Conservation (phyloP, 2,888 invertebrate genomes). For the Alloplasta piceator region DNA sequence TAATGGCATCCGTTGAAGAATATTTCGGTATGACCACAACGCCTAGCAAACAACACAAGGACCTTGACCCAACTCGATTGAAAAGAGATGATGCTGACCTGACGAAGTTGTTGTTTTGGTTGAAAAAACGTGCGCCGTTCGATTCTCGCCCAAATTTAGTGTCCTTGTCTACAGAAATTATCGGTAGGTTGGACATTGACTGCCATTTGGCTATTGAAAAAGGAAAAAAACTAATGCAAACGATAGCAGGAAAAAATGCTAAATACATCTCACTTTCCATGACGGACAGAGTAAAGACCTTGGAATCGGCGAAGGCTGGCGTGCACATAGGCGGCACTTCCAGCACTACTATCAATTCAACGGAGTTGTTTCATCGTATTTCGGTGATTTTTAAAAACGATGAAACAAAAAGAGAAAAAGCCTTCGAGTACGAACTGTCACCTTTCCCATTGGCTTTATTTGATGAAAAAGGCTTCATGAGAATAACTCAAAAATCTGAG, state of each 20-base stretch:
- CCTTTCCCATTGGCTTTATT: slow-evolving; percentile 2
- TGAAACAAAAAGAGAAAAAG: slow-evolving; percentile 53
- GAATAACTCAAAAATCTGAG: background rate
- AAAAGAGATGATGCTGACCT: slow-evolving; percentile 65
- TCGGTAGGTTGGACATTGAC: slow-evolving; percentile 57
- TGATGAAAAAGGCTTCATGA: background rate
- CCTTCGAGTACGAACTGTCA: slow-evolving; percentile 3
- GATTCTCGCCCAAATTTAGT: slow-evolving; percentile 25
- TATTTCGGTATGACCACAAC: slow-evolving; percentile 34
- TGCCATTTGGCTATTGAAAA: slow-evolving; percentile 65
- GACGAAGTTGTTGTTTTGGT: slow-evolving; percentile 64
- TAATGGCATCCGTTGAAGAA: slow-evolving; percentile 48
- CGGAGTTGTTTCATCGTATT: slow-evolving; percentile 69
- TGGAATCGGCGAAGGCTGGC: slow-evolving; percentile 31
- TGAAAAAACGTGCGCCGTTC: slow-evolving; percentile 67
- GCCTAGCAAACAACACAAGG: slow-evolving; percentile 68
- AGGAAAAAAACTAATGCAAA: slow-evolving; percentile 51
- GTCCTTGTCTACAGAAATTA: slow-evolving; percentile 63
- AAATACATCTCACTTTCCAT: slow-evolving; percentile 50
- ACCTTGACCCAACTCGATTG: slow-evolving; percentile 59
- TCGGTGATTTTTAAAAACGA: slow-evolving; percentile 62
- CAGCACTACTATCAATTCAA: slow-evolving; percentile 63
- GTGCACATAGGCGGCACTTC: slow-evolving; percentile 28
- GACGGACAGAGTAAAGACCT: slow-evolving; percentile 54
- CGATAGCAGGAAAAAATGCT: slow-evolving; percentile 62